Evolutionary conservation across 1,140 invertebrate genomes (phyloP).

Genomic region (Pissodes strobi): DNA sequence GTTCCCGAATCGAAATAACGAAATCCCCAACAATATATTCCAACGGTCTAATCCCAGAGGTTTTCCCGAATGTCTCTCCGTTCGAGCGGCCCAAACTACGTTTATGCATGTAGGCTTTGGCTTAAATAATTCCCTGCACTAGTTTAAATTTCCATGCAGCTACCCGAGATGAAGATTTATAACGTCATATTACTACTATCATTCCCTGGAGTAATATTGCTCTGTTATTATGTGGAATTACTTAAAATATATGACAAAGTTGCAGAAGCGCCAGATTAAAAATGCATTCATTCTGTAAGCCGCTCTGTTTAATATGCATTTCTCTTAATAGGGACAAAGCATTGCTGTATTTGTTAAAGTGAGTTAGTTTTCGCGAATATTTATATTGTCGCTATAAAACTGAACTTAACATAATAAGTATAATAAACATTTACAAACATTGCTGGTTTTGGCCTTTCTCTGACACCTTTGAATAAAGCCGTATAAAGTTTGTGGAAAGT

Average conservation of each 20-base stretch:
- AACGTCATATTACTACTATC: slow-evolving; percentile 23
- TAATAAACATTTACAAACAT: too few species aligned
- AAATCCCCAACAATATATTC: slow-evolving; percentile 10
- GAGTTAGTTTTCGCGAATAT: too few species aligned
- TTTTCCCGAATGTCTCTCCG: slow-evolving; percentile 1
- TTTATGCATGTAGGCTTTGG: slow-evolving; percentile 13
- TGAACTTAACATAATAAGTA: too few species aligned
- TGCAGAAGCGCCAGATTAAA: slow-evolving; percentile 1
- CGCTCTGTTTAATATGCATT: neutral
- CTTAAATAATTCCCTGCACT: slow-evolving; percentile 23
- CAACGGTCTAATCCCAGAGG: slow-evolving; percentile 11
- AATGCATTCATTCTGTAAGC: neutral
- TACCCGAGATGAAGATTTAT: slow-evolving; percentile 26
- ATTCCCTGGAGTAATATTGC: slow-evolving; percentile 14
- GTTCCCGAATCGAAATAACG: slow-evolving; percentile 5
- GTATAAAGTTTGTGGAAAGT: too few species aligned
- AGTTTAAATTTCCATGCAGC: slow-evolving; percentile 28
- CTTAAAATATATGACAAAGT: slow-evolving; percentile 4
- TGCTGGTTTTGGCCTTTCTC: too few species aligned
- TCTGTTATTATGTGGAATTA: slow-evolving; percentile 6
- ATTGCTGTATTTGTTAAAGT: too few species aligned
- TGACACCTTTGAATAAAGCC: too few species aligned
- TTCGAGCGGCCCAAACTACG: neutral
- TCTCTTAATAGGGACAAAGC: neutral
- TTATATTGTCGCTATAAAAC: too few species aligned